A percentile compares a stretch with the other conserved stretches of the same genome.
Conservation (phyloP, 2,797 vertebrate species). For the Helicolenus hilgendorfi region DNA sequence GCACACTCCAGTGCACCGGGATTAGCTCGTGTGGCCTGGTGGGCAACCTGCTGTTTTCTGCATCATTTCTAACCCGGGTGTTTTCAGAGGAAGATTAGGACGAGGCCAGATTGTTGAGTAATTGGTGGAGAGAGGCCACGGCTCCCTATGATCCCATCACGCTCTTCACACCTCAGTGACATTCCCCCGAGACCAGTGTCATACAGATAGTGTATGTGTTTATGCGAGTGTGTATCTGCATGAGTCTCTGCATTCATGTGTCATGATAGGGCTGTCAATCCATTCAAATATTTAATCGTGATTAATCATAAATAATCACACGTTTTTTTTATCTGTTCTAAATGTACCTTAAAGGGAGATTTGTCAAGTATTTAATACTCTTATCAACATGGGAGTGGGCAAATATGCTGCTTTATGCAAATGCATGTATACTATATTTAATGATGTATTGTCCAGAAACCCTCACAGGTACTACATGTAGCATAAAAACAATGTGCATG, state of each 20-base stretch:
- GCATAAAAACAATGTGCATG: background rate
- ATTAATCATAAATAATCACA: too few relatives aligned
- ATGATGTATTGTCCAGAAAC: too few relatives aligned
- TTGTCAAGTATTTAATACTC: too few relatives aligned
- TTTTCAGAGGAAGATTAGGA: constrained; percentile 83
- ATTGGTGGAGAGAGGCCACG: constrained; percentile 77
- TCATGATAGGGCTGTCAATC: background rate
- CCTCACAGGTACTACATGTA: too few relatives aligned
- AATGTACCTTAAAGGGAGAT: too few relatives aligned
- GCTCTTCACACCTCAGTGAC: constrained; percentile 79
- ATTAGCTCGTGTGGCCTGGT: constrained; percentile 78
- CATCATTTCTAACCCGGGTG: constrained; percentile 74
- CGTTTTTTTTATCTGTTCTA: too few relatives aligned
- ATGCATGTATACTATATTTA: too few relatives aligned
- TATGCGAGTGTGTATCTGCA: constrained; percentile 7
- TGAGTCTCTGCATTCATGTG: background rate
- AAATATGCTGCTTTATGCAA: too few relatives aligned
- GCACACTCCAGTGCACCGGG: constrained; percentile 70
- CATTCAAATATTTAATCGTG: too few relatives aligned
- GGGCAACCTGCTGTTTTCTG: constrained; percentile 81
- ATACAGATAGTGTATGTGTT: constrained; percentile 36
- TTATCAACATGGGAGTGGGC: too few relatives aligned
- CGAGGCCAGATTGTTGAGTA: constrained; percentile 78
- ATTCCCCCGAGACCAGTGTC: constrained; percentile 62
- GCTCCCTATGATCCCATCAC: constrained; percentile 82